These are phyloP conservation scores for Lasiommata megera DNA, from an alignment of 2,888 invertebrate species.

Conservation along the genomic window DNA sequence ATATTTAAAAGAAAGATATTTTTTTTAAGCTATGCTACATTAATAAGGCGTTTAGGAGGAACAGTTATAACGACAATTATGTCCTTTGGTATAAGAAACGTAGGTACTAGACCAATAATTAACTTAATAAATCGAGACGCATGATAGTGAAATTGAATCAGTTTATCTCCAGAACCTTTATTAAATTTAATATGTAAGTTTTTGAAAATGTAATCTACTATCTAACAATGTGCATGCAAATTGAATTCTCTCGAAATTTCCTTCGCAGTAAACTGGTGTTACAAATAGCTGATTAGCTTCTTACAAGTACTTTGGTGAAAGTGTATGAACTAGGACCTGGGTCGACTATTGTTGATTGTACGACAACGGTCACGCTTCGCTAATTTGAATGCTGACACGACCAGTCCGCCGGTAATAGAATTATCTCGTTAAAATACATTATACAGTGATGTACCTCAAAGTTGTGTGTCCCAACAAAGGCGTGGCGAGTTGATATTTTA, in stretches of 20 bases:
- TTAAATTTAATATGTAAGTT: too few species aligned
- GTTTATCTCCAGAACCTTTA: too few species aligned
- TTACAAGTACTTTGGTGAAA: slow-evolving; percentile 52
- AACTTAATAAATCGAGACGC: too few species aligned
- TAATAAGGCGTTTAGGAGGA: too few species aligned
- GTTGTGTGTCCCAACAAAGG: slow-evolving; percentile 30
- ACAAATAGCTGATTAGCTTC: slow-evolving; percentile 44
- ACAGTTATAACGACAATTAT: too few species aligned
- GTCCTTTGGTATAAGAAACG: too few species aligned
- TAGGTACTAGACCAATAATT: too few species aligned
- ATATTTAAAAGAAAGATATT: too few species aligned
- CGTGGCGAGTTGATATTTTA: slow-evolving; percentile 30
- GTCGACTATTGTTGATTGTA: slow-evolving; percentile 53
- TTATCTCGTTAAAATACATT: slow-evolving; percentile 50
- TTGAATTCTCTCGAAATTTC: slow-evolving; percentile 8
- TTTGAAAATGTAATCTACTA: too few species aligned
- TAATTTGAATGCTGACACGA: slow-evolving; percentile 66
- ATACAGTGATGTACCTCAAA: slow-evolving; percentile 68
- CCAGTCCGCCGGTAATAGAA: slow-evolving; percentile 52
- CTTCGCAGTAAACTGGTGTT: slow-evolving; percentile 6
- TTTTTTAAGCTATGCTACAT: too few species aligned
- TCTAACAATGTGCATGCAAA: not conserved
- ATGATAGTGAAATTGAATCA: too few species aligned
- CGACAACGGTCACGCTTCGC: slow-evolving; percentile 61
- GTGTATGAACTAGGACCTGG: slow-evolving; percentile 46